Conservation (phyloP, 2,797 vertebrate species). For the Muscicapa comitata region DNA sequence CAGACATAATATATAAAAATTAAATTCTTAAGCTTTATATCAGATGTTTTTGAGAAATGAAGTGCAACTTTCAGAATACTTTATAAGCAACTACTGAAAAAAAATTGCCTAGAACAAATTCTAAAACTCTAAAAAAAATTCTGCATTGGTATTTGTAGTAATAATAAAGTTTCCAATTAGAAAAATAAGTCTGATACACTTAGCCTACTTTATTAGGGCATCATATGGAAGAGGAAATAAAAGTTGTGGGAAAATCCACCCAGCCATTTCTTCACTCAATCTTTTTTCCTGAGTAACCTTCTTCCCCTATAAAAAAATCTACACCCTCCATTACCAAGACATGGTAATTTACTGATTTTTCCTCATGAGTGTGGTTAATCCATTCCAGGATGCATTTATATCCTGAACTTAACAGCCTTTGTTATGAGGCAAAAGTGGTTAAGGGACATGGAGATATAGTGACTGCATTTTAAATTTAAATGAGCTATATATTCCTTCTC, state of each 20-base stretch:
- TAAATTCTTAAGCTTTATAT: not conserved
- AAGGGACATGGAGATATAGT: not conserved
- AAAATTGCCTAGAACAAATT: not conserved
- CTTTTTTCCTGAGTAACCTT: not conserved
- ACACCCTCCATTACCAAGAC: not conserved
- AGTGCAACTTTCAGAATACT: not conserved
- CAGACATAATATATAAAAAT: not conserved
- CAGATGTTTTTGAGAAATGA: not conserved
- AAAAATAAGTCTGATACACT: not conserved
- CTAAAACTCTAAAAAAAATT: not conserved
- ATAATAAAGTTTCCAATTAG: not conserved
- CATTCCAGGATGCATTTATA: not conserved
- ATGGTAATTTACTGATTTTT: not conserved
- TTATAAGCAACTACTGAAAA: not conserved
- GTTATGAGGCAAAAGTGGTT: not conserved
- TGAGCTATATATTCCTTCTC: not conserved
- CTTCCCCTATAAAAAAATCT: not conserved
- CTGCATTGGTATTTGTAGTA: not conserved
- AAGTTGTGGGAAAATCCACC: not conserved
- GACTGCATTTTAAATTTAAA: not conserved
- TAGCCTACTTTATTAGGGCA: not conserved
- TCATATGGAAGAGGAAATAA: not conserved
- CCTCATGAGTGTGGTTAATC: not conserved
- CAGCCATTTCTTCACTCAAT: fast-evolving
- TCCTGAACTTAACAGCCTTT: not conserved